A percentile compares a stretch with the other conserved stretches of the same genome.
Conservation (phyloP, 2,888 invertebrate species). For the Ormyrus thymus region DNA sequence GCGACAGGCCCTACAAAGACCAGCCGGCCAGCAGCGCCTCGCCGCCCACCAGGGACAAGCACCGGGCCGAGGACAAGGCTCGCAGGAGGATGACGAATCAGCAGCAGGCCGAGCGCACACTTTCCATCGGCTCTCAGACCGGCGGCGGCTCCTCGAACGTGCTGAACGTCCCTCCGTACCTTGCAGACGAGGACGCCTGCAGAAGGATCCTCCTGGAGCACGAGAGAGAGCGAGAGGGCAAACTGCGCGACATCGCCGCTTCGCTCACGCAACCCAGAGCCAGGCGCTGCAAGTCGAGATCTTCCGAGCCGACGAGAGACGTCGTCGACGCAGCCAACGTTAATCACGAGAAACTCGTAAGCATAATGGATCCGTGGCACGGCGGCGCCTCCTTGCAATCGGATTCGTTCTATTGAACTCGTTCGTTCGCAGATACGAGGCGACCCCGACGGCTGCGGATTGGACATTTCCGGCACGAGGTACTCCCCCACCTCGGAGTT, state of each 20-base stretch:
- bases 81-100: conserved; percentile 73
- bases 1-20: conserved; percentile 77
- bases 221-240: conserved; percentile 80
- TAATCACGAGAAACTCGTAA: conserved; percentile 72
- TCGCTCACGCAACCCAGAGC: conserved; percentile 83
- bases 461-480: conserved; percentile 78
- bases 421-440: conserved; percentile 80
- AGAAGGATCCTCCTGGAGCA: conserved; percentile 77
- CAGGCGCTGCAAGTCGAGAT: conserved; percentile 71
- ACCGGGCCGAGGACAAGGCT: conserved; percentile 85
- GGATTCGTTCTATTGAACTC: not conserved
- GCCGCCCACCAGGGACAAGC: conserved; percentile 87
- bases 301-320: conserved; percentile 70
- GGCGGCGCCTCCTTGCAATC: too few species aligned
- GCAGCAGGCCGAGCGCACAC: conserved; percentile 55
- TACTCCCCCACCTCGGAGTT: conserved; percentile 77
- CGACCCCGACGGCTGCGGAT: conserved; percentile 85
- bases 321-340: conserved; percentile 68
- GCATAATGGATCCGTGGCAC: conserved; percentile 26
- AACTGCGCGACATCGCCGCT: conserved; percentile 88
- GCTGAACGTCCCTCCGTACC: not conserved
- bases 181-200: conserved; percentile 71
- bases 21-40: conserved; percentile 86
- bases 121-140: too few species aligned
- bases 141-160: not conserved